phyloP scores from a whole-genome alignment of 2,888 invertebrate genomes.

The Drosophila pseudotalamancana region DNA sequence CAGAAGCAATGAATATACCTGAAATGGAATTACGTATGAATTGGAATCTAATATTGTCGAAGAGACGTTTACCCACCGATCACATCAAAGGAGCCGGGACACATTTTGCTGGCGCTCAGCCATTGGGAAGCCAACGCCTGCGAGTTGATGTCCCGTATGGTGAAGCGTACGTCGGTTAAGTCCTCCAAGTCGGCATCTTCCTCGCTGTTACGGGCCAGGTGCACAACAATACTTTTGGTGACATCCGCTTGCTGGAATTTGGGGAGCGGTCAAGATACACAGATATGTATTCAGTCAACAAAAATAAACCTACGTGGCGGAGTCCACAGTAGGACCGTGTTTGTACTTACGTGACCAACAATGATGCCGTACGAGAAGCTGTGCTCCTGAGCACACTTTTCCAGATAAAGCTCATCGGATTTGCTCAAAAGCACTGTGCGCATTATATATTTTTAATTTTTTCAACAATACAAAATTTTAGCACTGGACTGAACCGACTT shows the following conservation, averaged over 20 bases:
- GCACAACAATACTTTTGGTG: slow-evolving; percentile 90
- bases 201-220: slow-evolving; percentile 91
- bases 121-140: slow-evolving; percentile 87
- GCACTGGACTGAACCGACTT: slow-evolving; percentile 22
- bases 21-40: slow-evolving; percentile 16
- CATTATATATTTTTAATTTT: slow-evolving; percentile 73
- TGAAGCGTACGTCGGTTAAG: slow-evolving; percentile 45
- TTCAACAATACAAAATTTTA: slow-evolving; percentile 36
- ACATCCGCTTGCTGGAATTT: slow-evolving; percentile 84
- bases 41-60: background rate
- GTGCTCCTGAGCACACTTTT: slow-evolving; percentile 87
- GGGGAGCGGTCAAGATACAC: slow-evolving; percentile 1
- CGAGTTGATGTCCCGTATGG: slow-evolving; percentile 73
- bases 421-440: slow-evolving; percentile 89
- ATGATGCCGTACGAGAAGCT: slow-evolving; percentile 90
- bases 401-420: slow-evolving; percentile 88
- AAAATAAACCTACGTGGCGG: slow-evolving; percentile 58
- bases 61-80: slow-evolving; percentile 85
- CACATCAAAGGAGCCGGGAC: slow-evolving; percentile 95
- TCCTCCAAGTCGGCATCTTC: slow-evolving; percentile 81
- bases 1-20: slow-evolving; percentile 91
- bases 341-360: slow-evolving; percentile 89
- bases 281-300: slow-evolving; percentile 15
- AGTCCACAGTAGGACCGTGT: slow-evolving; percentile 4
- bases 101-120: slow-evolving; percentile 93